A percentile compares a stretch with the other conserved stretches of the same genome.
Conservation (phyloP, 92 coral and sea anemone species). For the Plumapathes pennacea region DNA sequence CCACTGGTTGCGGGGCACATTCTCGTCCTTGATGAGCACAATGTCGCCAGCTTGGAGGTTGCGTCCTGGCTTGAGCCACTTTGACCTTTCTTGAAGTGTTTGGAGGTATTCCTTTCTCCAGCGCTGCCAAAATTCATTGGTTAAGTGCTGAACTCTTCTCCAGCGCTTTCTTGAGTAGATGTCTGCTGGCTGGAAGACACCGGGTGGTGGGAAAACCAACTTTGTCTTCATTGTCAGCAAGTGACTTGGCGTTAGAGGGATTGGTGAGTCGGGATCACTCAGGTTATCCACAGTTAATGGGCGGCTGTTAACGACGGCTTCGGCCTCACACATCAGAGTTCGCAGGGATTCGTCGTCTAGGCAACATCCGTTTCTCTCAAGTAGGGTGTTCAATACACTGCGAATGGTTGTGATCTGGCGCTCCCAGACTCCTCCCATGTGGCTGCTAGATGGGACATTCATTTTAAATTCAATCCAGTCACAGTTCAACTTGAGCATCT, state of each 20-base stretch:
- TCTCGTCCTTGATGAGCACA: constrained; percentile 9
- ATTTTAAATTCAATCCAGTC: constrained; percentile 26
- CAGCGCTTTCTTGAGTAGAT: constrained; percentile 22
- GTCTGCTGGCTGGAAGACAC: constrained; percentile 24
- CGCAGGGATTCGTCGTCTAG: constrained; percentile 19
- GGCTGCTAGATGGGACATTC: constrained; percentile 25
- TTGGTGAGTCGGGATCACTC: constrained; percentile 2
- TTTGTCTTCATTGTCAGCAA: constrained; percentile 11
- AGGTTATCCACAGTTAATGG: constrained; percentile 12
- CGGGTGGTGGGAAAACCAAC: constrained; percentile 26
- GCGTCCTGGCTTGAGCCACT: constrained; percentile 12
- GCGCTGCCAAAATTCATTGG: constrained; percentile 11
- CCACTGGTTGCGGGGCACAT: constrained; percentile 17
- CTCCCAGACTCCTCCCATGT: constrained; percentile 40
- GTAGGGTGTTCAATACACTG: constrained; percentile 1
- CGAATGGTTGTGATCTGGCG: constrained; percentile 24
- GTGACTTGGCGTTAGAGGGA: constrained; percentile 23
- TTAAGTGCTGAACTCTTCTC: too few relatives aligned
- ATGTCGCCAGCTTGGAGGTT: background rate
- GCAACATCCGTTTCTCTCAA: constrained; percentile 3
- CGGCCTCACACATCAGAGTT: constrained; percentile 21
- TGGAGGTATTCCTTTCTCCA: constrained; percentile 12
- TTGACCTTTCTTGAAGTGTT: constrained; percentile 12
- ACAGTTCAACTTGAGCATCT: constrained; percentile 7
- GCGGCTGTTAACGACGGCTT: constrained; percentile 25